A percentile compares a stretch with the other conserved stretches of the same genome.
Conservation (phyloP, 2,797 vertebrate genomes). For the Sarcophilus harrisii region DNA sequence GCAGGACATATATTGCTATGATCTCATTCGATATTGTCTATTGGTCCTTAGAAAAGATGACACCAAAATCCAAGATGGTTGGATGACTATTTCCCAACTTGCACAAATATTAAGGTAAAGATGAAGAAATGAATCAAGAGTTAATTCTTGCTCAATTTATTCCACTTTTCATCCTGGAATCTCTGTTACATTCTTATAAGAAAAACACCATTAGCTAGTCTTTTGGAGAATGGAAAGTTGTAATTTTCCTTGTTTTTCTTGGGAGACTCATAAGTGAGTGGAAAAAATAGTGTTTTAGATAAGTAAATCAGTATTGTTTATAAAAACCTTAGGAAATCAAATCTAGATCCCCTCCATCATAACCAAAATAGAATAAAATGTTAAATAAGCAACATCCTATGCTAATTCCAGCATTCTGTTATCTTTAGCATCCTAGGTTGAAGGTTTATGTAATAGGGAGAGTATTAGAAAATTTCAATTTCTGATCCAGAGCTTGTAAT, state of each 20-base stretch:
- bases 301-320: not conserved
- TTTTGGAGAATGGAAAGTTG: not conserved
- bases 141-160: slow-evolving; percentile 65
- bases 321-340: not conserved
- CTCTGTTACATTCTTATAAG: not conserved
- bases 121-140: slow-evolving; percentile 39
- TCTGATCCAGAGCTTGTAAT: not conserved
- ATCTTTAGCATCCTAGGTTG: not conserved
- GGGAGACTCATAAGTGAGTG: not conserved
- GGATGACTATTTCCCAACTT: slow-evolving; percentile 86
- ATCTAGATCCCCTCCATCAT: not conserved
- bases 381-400: not conserved
- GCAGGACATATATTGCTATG: slow-evolving; percentile 86
- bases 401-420: not conserved
- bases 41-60: slow-evolving; percentile 86
- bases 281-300: not conserved
- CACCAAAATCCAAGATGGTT: slow-evolving; percentile 82
- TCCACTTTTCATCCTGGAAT: slow-evolving; percentile 70
- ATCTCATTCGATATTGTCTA: slow-evolving; percentile 85
- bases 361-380: not conserved
- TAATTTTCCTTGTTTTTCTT: not conserved
- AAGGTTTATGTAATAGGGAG: not conserved
- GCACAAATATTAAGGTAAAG: slow-evolving; percentile 88
- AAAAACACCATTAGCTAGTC: not conserved
- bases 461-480: not conserved